Evolutionary conservation across 2,888 invertebrate genomes (phyloP).

Genomic region (Agriotes lineatus): DNA sequence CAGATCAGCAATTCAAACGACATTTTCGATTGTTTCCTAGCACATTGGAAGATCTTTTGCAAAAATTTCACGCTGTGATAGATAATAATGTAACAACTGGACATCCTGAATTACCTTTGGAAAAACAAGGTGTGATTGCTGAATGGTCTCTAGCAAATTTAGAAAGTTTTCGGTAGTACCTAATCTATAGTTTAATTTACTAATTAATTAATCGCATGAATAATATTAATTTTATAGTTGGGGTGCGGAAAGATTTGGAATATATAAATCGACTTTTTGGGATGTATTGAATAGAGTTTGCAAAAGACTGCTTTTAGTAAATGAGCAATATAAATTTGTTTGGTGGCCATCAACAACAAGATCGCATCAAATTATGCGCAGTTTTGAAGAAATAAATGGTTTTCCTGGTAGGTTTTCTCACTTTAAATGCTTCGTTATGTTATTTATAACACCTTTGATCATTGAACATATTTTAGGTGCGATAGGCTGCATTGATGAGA

Average conservation of each 20-base stretch:
- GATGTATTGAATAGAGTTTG: constrained; percentile 43
- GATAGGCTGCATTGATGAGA: constrained; percentile 44
- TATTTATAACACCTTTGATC: too few species aligned
- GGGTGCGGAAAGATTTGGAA: constrained; percentile 40
- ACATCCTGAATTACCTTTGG: background rate
- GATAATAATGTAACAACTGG: background rate
- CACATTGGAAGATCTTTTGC: background rate
- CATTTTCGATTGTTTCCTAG: background rate
- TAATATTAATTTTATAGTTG: constrained; percentile 8
- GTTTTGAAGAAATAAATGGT: too few species aligned
- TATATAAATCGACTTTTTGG: constrained; percentile 47
- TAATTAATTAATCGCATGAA: background rate
- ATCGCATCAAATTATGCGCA: too few species aligned
- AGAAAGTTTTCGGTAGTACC: background rate
- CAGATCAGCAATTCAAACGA: background rate
- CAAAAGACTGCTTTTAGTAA: constrained; percentile 37
- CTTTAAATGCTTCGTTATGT: too few species aligned
- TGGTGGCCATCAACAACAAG: constrained; percentile 35
- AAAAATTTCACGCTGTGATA: background rate
- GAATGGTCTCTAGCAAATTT: background rate
- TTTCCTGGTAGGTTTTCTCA: too few species aligned
- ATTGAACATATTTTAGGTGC: too few species aligned
- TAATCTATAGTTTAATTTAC: too few species aligned
- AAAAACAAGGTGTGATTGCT: background rate
- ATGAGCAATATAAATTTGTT: constrained; percentile 34